These are phyloP conservation scores for Poliocrania exsul DNA, from an alignment of 2,797 vertebrate species.

Conservation along the genomic window DNA sequence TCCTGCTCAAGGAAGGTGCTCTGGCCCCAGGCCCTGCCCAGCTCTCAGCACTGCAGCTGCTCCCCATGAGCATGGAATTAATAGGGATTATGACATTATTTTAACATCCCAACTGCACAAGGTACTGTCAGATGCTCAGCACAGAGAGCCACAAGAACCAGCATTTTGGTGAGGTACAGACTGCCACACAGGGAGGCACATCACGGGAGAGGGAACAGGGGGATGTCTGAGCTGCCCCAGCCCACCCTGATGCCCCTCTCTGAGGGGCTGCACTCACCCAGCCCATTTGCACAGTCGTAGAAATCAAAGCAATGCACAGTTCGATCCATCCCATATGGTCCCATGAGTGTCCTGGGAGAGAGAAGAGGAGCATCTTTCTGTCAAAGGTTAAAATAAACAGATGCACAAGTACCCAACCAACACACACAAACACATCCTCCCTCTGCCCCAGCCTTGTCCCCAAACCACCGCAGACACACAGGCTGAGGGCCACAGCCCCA, in stretches of 20 bases:
- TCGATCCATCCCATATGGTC: conserved; percentile 88
- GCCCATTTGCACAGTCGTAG: conserved; percentile 81
- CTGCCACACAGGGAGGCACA: background rate
- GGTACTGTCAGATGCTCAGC: accelerated
- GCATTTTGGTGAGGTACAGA: background rate
- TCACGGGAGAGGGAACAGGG: accelerated
- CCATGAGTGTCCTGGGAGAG: conserved; percentile 88
- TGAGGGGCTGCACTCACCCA: too few species aligned
- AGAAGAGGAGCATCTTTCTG: background rate
- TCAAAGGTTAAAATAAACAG: accelerated
- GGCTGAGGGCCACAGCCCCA: accelerated
- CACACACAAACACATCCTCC: accelerated
- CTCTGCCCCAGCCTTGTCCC: accelerated
- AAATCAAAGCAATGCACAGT: conserved; percentile 88
- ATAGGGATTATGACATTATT: background rate
- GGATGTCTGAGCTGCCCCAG: background rate
- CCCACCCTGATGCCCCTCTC: background rate
- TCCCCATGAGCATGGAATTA: background rate
- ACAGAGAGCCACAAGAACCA: background rate
- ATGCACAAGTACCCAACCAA: background rate
- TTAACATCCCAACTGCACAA: background rate
- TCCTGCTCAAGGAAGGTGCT: background rate
- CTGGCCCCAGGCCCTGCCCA: background rate
- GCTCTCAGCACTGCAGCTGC: background rate
- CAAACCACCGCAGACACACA: accelerated